Conservation (phyloP, 2,888 invertebrate species). For the Drosophila basisetae region DNA sequence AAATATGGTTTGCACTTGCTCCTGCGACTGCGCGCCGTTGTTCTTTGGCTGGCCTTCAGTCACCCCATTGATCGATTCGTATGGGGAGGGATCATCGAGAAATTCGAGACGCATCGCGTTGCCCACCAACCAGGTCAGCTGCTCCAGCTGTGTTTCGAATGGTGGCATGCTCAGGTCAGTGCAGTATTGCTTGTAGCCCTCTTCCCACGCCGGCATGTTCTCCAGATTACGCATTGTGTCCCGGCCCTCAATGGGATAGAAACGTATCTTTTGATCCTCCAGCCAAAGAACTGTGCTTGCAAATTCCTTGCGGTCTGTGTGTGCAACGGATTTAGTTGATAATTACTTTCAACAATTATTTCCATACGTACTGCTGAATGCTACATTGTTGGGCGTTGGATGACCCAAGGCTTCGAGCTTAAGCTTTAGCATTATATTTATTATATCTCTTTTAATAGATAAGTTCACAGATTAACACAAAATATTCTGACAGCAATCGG, state of each 20-base stretch:
- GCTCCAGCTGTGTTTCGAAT: constrained; percentile 87
- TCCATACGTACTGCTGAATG: constrained; percentile 88
- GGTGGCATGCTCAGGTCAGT: constrained; percentile 91
- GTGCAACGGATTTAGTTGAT: background rate
- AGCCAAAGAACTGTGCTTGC: constrained; percentile 94
- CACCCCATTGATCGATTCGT: constrained; percentile 88
- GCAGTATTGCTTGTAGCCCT: constrained; percentile 90
- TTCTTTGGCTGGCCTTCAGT: constrained; percentile 87
- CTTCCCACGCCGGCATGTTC: constrained; percentile 89
- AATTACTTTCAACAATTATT: background rate
- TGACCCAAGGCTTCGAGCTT: constrained; percentile 92
- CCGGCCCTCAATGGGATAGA: constrained; percentile 93
- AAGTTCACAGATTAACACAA: constrained; percentile 10
- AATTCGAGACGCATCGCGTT: constrained; percentile 94
- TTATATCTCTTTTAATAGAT: constrained; percentile 30
- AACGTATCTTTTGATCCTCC: constrained; percentile 96
- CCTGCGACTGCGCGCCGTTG: constrained; percentile 70
- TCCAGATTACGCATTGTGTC: constrained; percentile 90
- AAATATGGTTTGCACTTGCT: constrained; percentile 91
- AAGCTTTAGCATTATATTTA: constrained; percentile 89
- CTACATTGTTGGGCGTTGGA: constrained; percentile 90
- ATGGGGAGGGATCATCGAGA: constrained; percentile 91
- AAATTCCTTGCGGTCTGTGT: constrained; percentile 92
- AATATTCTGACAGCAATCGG: background rate
- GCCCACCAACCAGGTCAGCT: constrained; percentile 94